These are phyloP conservation scores for Stomorhina lunata DNA, from an alignment of 2,888 invertebrate species.

Conservation along the genomic window DNA sequence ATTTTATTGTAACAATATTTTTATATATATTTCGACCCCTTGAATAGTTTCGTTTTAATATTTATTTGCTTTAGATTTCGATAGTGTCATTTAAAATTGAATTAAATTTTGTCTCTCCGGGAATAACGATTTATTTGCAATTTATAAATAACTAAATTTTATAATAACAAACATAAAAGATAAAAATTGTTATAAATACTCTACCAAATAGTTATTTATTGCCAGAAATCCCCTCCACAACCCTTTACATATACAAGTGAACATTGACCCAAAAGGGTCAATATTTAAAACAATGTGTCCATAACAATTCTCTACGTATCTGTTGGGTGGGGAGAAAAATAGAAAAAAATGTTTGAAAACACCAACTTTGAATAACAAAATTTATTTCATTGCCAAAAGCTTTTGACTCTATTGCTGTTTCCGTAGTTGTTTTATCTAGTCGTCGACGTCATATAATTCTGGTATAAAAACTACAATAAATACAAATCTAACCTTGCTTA, in stretches of 20 bases:
- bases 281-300: constrained; percentile 54
- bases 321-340: not conserved
- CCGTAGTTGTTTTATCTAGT: not conserved
- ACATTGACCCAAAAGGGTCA: constrained; percentile 28
- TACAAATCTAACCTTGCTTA: constrained; percentile 67
- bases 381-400: constrained; percentile 55
- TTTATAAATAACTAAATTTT: constrained; percentile 45
- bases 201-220: constrained; percentile 34
- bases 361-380: constrained; percentile 35
- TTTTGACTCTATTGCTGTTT: not conserved
- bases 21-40: not conserved
- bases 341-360: not conserved
- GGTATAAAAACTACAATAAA: constrained; percentile 58
- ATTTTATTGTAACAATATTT: not conserved
- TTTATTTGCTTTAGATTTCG: constrained; percentile 32
- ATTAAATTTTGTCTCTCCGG: constrained; percentile 48
- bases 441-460: constrained; percentile 25
- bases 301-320: constrained; percentile 60
- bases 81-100: constrained; percentile 61
- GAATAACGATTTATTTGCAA: constrained; percentile 45
- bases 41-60: constrained; percentile 38
- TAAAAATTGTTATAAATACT: constrained; percentile 46
- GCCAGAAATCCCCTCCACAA: not conserved
- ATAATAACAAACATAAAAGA: constrained; percentile 8
- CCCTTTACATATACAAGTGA: not conserved